Evolutionary conservation across 2,797 vertebrate genomes (phyloP).

Genomic region (Arvicola amphibius): DNA sequence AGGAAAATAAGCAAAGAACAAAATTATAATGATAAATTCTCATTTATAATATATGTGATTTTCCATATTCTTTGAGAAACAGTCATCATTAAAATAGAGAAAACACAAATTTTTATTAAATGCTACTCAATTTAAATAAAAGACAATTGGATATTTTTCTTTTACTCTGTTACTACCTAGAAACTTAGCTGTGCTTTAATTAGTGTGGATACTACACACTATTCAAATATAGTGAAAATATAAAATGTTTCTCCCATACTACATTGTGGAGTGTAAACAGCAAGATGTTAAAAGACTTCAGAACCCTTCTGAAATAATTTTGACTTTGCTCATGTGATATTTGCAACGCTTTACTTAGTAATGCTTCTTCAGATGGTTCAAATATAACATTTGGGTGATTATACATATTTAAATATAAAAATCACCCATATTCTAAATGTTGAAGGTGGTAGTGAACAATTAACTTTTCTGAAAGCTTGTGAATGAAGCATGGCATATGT

Average conservation of each 20-base stretch:
- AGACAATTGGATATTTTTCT: background rate
- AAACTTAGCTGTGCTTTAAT: background rate
- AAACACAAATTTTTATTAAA: background rate
- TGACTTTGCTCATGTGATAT: background rate
- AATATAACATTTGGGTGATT: background rate
- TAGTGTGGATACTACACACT: background rate
- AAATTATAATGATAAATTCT: background rate
- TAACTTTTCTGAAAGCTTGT: background rate
- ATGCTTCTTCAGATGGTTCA: background rate
- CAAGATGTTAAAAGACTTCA: background rate
- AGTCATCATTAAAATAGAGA: background rate
- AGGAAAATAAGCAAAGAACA: background rate
- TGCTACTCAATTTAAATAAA: background rate
- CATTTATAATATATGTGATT: background rate
- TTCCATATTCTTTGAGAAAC: background rate
- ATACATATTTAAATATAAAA: background rate
- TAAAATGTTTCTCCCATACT: background rate
- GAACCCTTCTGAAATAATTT: background rate
- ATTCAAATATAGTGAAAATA: background rate
- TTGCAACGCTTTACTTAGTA: background rate
- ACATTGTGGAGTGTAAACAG: background rate
- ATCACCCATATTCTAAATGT: background rate
- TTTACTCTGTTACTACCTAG: background rate
- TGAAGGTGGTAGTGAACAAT: slow-evolving; percentile 53
- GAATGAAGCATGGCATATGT: slow-evolving; percentile 56